Evolutionary conservation across 2,888 invertebrate species (phyloP).

Genomic region (Quadroppia sp.): DNA sequence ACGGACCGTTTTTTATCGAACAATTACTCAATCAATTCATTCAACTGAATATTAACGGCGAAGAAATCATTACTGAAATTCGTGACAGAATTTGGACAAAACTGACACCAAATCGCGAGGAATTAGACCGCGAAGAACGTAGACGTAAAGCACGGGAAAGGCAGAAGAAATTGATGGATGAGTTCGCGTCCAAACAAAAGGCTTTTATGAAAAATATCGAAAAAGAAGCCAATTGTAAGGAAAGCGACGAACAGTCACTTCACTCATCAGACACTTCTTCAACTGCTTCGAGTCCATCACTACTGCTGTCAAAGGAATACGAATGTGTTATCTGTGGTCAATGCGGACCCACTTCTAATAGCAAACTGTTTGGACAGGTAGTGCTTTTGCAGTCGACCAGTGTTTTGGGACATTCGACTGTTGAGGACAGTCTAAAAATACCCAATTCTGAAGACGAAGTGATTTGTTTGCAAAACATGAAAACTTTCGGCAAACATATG

Average conservation of each 20-base stretch:
- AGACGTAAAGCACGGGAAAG: constrained; percentile 77
- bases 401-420: constrained; percentile 51
- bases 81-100: constrained; percentile 71
- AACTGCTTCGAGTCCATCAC: neutral
- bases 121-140: constrained; percentile 43
- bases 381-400: constrained; percentile 81
- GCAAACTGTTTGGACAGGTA: constrained; percentile 80
- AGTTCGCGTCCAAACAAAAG: constrained; percentile 84
- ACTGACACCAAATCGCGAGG: constrained; percentile 13
- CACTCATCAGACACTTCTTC: constrained; percentile 3
- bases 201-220: constrained; percentile 73
- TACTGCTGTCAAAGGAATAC: constrained; percentile 61
- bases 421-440: neutral
- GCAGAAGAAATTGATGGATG: constrained; percentile 85
- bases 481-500: constrained; percentile 58
- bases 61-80: constrained; percentile 62
- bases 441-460: constrained; percentile 36
- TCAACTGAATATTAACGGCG: constrained; percentile 32
- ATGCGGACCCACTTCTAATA: constrained; percentile 75
- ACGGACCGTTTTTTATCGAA: constrained; percentile 81
- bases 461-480: neutral
- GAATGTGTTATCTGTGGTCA: constrained; percentile 95
- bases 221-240: constrained; percentile 21
- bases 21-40: constrained; percentile 65
- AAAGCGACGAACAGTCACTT: neutral